Conservation (phyloP, 2,113 vertebrate species). For the Ammospiza caudacuta region DNA sequence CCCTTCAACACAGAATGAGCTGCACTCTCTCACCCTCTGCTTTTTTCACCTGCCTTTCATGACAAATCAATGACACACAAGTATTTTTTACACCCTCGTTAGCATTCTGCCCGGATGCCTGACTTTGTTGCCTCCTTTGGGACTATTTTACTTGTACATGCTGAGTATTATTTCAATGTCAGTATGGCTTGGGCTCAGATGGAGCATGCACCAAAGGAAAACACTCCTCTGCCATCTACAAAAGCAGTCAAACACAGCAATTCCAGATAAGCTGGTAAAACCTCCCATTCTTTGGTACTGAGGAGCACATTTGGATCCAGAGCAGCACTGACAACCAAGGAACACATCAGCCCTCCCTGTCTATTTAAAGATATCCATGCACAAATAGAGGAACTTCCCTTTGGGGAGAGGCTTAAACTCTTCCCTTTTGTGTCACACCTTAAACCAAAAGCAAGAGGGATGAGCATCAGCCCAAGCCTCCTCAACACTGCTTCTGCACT, state of each 20-base stretch:
- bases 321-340: not conserved
- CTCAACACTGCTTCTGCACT: not conserved
- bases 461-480: not conserved
- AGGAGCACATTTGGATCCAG: not conserved
- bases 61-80: not conserved
- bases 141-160: not conserved
- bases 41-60: conserved; percentile 1
- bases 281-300: not conserved
- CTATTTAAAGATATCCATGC: not conserved
- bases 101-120: not conserved
- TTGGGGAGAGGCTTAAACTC: not conserved
- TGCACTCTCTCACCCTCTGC: not conserved
- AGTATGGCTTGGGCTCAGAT: not conserved
- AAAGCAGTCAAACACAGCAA: not conserved
- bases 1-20: conserved; percentile 6
- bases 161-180: not conserved
- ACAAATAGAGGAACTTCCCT: not conserved
- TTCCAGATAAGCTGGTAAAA: not conserved
- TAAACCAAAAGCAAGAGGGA: not conserved
- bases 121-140: not conserved
- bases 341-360: not conserved
- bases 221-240: not conserved
- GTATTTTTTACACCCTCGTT: not conserved
- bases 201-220: not conserved
- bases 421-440: not conserved